phyloP scores from a whole-genome alignment of 1,140 invertebrate species.

The Sitophilus oryzae region DNA sequence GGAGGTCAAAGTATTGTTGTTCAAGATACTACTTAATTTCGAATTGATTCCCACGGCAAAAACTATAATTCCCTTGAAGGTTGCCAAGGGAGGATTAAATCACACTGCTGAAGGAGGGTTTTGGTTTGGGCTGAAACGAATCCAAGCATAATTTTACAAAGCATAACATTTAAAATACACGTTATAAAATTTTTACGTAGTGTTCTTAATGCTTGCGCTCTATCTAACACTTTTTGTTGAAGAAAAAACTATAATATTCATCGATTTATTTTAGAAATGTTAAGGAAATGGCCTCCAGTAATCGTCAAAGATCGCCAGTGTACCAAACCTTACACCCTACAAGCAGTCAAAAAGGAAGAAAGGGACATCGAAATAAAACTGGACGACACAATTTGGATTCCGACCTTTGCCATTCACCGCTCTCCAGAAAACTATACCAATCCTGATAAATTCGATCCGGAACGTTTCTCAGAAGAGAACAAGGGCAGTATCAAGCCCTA shows the following conservation, averaged over 20 bases:
- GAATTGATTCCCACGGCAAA: slow-evolving; percentile 38
- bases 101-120: slow-evolving; percentile 29
- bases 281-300: slow-evolving; percentile 7
- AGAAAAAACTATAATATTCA: too few relatives aligned
- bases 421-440: slow-evolving; percentile 37
- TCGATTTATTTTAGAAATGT: neutral
- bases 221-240: too few relatives aligned
- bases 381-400: slow-evolving; percentile 23
- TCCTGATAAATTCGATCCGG: slow-evolving; percentile 46
- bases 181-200: too few relatives aligned
- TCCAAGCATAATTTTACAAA: neutral
- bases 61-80: slow-evolving; percentile 33
- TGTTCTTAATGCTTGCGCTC: too few relatives aligned
- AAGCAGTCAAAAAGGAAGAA: neutral
- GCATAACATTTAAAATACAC: too few relatives aligned
- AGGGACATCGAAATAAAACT: neutral
- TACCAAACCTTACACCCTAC: neutral
- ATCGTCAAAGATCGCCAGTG: neutral
- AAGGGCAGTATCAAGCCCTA: slow-evolving; percentile 36
- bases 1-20: slow-evolving; percentile 20
- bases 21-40: slow-evolving; percentile 21
- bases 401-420: slow-evolving; percentile 7
- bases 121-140: slow-evolving; percentile 35
- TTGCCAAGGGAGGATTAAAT: slow-evolving; percentile 26
- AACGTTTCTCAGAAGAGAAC: slow-evolving; percentile 45